Base-by-base conservation (phyloP, 2,113 vertebrate genomes). In the Etheostoma spectabile region DNA sequence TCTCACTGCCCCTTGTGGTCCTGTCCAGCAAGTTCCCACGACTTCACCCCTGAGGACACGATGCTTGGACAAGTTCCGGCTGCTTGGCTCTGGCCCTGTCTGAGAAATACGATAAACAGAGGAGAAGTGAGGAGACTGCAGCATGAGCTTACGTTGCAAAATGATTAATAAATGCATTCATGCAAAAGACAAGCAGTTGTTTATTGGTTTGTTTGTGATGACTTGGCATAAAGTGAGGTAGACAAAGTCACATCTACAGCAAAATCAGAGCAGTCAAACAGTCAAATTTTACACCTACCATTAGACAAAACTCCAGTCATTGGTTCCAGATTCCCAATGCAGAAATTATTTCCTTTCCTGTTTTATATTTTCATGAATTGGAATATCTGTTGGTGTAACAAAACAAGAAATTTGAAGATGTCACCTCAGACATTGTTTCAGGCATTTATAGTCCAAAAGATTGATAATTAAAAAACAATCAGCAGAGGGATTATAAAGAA, bases 21-120 rank as follows among this genome's bases (percentile, higher is more conserved):
- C 0, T 93, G 51, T 87, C 93, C 68, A 73, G 81, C 8, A 14
- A 77, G 55, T 95, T 85, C 81, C 94, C 95, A 0, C 0, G 91
- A 94, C 0, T 95, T 95, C 91, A 93, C 86, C 35, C 88, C 95
- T 16, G 93, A 95, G 80, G 90, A 14, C 94, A 95, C 10, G 71
- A 94, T 61, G 0, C 90, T 1, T 94, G 80, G 95, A 95, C 85
- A 95, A 95, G 84, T 95, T 95, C 81, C 82, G 53, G 74, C 83
- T 18, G 67, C 72, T 0, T 95, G 87, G 53, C 93, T 73, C 80
- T 69, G 7, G 91, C 92, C 21, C 79, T 95, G 62, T 3, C 92
- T 65, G 94, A 94, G 77, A 94, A 93, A 65, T 95, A 94, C 53
- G 94, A 83, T 94, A 88, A 92, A 48, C 60, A 48, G 16, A 68